A percentile compares a stretch with the other conserved stretches of the same genome.
Evolutionary conservation across 23 tunicate species (phyloP).

Genomic region (Corella eumyota): DNA sequence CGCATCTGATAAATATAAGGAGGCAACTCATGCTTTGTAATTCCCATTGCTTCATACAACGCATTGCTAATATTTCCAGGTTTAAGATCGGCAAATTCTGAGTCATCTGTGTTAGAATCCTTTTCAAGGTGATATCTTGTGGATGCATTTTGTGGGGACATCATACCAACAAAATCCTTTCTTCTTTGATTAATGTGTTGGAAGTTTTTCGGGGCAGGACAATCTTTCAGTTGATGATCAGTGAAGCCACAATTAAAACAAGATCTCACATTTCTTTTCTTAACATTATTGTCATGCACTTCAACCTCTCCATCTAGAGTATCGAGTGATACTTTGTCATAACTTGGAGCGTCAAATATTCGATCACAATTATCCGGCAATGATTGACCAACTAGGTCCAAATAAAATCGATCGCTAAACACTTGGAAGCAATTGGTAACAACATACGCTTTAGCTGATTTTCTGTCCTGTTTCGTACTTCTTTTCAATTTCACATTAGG

Average conservation of each 20-base stretch:
- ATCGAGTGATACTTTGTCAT: constrained; percentile 22
- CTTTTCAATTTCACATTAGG: not conserved
- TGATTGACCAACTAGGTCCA: constrained; percentile 76
- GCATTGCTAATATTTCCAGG: no score
- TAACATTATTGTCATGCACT: not conserved
- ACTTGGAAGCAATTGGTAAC: constrained; percentile 42
- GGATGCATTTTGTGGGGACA: constrained; percentile 34
- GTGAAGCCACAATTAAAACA: constrained; percentile 79
- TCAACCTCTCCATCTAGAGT: constrained; percentile 38
- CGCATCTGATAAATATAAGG: constrained; percentile 89
- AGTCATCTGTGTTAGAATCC: constrained; percentile 25
- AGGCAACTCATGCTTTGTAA: constrained; percentile 45
- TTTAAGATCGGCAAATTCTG: constrained; percentile 33
- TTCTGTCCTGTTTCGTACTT: constrained; percentile 3
- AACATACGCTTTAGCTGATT: constrained; percentile 19
- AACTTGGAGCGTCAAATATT: constrained; percentile 11
- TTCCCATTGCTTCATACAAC: constrained; percentile 72
- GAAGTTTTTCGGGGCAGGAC: constrained; percentile 40
- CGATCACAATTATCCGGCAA: constrained; percentile 15
- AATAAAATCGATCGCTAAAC: constrained; percentile 30
- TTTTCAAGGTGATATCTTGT: constrained; percentile 66
- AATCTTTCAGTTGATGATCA: constrained; percentile 87
- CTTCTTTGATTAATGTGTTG: constrained; percentile 39
- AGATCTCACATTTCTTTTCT: not conserved
- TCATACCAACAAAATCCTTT: constrained; percentile 26